A percentile compares a stretch with the other conserved stretches of the same genome.
These are phyloP conservation scores for Motacilla tschutschensis DNA, from an alignment of 2,113 vertebrate genomes.

Conservation along the genomic window DNA sequence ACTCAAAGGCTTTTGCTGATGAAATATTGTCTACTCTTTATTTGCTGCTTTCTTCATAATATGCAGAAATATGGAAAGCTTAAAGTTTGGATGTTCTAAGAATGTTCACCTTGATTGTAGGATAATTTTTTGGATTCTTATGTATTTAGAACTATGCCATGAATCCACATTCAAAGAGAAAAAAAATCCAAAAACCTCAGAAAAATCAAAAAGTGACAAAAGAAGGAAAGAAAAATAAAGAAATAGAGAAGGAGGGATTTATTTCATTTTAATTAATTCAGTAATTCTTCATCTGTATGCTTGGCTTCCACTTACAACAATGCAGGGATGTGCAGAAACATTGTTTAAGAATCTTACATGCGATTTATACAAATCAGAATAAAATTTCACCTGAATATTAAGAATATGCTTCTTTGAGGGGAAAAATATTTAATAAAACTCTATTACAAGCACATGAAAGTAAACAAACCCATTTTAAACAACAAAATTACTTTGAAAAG, in stretches of 20 bases:
- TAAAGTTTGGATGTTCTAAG: background rate
- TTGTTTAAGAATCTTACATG: slow-evolving; percentile 5
- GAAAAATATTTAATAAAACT: background rate
- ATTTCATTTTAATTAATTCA: slow-evolving; percentile 19
- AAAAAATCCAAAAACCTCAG: background rate
- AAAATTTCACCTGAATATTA: slow-evolving; percentile 1
- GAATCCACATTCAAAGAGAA: background rate
- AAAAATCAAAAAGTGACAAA: background rate
- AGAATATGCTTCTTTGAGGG: background rate
- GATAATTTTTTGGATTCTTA: background rate
- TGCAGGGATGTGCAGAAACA: background rate
- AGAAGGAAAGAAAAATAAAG: rapidly evolving
- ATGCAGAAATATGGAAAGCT: background rate
- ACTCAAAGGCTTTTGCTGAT: background rate
- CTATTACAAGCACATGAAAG: background rate
- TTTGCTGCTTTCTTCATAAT: background rate
- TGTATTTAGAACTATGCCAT: background rate
- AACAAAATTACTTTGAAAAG: background rate
- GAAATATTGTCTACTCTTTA: background rate
- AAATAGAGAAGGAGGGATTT: background rate
- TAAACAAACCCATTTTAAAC: background rate
- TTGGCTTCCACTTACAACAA: background rate
- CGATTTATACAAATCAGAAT: slow-evolving; percentile 7
- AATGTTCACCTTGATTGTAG: background rate
- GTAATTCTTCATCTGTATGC: slow-evolving; percentile 33